Base-by-base conservation (phyloP, 2,797 vertebrate genomes). In the Sebastes jordani region DNA sequence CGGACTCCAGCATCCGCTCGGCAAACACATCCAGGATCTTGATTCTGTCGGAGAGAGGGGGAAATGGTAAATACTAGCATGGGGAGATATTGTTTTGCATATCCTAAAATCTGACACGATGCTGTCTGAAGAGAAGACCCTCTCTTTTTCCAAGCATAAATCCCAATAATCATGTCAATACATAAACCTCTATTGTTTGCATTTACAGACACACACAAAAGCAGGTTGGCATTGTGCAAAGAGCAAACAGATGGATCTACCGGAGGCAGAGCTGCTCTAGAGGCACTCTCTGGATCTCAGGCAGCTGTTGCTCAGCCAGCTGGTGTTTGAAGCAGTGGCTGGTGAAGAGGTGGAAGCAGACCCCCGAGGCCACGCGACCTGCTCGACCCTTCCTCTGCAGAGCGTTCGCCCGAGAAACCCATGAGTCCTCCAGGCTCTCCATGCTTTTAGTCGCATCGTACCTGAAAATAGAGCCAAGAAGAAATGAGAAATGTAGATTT, bases 331-430 rank as follows among this genome's bases (percentile, higher is more conserved):
- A 99, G 91, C 97, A 96, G 92, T 99, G 97, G 91, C 98, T 97
- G 66, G 97, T 99, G 92, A 99, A 99, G 80, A 99, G 96, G 88
- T 99, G 98, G 92, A 99, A 99, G 88, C 98, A 99, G 88, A 99
- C 95, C 0, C 99, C 99, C 0, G 98, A 98, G 6, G 97, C 97
- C 75, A 99, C 97, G 0, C 99, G 98, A 49, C 99, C 99, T 0
- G 98, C 99, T 75, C 99, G 93, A 3, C 99, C 99, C 88, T 94
- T 97, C 87, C 99, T 97, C 91, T 99, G 99, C 87, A 99, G 90
- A 3, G 98, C 97, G 0, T 96, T 99, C 81, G 98, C 99, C 78
- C 96, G 96, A 60, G 99, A 99, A 60, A 98, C 97, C 94, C 97
- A 99, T 0, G 96, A 96, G 63, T 99, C 98, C 93, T 99, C 99